Conservation (phyloP, 1,140 invertebrate species). For the Drosophila melanica region DNA sequence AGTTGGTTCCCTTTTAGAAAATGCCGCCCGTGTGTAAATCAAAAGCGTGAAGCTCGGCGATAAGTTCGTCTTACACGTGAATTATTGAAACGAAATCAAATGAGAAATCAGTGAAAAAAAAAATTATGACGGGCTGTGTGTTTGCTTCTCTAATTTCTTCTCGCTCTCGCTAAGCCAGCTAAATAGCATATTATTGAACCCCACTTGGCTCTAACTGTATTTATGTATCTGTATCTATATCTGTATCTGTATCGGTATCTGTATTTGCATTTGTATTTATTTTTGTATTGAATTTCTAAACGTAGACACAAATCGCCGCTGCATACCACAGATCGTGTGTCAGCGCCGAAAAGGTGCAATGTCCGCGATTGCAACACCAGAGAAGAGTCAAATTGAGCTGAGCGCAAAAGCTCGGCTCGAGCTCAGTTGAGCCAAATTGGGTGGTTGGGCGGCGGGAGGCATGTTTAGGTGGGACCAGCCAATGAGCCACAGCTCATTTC, state of each 20-base stretch:
- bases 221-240: slow-evolving; percentile 13
- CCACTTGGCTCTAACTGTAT: slow-evolving; percentile 10
- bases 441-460: slow-evolving; percentile 2
- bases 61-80: slow-evolving; percentile 48
- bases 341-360: slow-evolving; percentile 73
- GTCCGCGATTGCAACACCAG: slow-evolving; percentile 64
- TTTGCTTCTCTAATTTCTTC: slow-evolving; percentile 22
- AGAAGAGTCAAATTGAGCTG: slow-evolving; percentile 14
- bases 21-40: slow-evolving; percentile 77
- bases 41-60: slow-evolving; percentile 61
- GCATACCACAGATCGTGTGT: slow-evolving; percentile 77
- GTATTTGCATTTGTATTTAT: slow-evolving; percentile 25
- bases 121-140: slow-evolving; percentile 43
- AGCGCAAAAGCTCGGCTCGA: neutral
- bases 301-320: slow-evolving; percentile 77
- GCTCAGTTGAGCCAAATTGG: neutral
- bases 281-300: slow-evolving; percentile 73
- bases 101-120: slow-evolving; percentile 16
- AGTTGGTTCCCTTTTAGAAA: slow-evolving; percentile 39
- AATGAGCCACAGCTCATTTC: slow-evolving; percentile 16
- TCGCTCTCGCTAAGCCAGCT: neutral
- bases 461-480: slow-evolving; percentile 13
- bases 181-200: slow-evolving; percentile 26
- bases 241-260: slow-evolving; percentile 17
- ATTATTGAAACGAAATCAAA: slow-evolving; percentile 10